These are phyloP conservation scores for Eupithecia exiguata DNA, from an alignment of 2,888 invertebrate species.

Conservation along the genomic window DNA sequence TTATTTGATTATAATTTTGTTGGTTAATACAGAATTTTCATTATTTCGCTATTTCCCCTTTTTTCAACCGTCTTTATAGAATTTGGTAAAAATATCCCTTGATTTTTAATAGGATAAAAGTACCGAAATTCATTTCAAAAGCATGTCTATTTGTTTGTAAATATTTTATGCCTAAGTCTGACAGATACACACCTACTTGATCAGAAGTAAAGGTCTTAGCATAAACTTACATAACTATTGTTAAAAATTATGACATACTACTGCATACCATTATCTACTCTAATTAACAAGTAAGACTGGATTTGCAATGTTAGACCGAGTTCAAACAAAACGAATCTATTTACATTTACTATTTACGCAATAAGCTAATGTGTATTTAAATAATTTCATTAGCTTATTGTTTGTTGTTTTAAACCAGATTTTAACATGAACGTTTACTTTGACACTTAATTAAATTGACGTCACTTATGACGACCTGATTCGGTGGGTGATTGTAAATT, in stretches of 20 bases:
- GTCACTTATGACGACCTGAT: neutral
- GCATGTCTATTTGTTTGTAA: no score
- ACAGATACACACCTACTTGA: neutral
- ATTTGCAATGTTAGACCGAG: constrained; percentile 15
- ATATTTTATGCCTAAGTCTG: no score
- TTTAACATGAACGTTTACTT: neutral
- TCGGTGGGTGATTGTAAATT: no score
- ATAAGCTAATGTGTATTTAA: constrained; percentile 17
- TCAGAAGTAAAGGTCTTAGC: neutral
- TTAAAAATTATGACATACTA: neutral
- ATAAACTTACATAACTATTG: neutral
- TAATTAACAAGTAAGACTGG: constrained; percentile 47
- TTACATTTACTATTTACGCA: constrained; percentile 18
- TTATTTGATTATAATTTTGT: no score
- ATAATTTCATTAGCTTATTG: constrained; percentile 18
- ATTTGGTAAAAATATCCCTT: no score
- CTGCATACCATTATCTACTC: constrained; percentile 46
- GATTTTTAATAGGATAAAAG: no score
- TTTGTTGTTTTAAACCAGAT: constrained; percentile 20
- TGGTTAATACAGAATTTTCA: no score
- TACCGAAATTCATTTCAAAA: no score
- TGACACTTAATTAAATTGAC: neutral
- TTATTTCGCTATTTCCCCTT: no score
- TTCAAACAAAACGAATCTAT: constrained; percentile 23
- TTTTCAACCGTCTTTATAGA: no score